phyloP scores from a whole-genome alignment of 2,888 invertebrate genomes.

The Thymelicus lineola region DNA sequence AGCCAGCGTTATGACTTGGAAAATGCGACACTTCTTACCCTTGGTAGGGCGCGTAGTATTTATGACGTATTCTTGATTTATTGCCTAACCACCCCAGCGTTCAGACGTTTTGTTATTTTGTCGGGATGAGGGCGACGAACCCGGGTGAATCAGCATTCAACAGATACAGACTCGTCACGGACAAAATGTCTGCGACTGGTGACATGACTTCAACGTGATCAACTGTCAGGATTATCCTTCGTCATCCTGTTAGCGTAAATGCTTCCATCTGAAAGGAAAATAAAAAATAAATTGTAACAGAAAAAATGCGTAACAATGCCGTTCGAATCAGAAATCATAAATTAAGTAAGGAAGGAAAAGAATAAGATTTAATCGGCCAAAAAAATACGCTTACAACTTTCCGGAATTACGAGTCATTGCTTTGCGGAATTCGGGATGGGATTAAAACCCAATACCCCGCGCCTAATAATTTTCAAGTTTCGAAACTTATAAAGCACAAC shows the following conservation, averaged over 20 bases:
- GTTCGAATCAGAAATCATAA: no score
- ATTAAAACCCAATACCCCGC: no score
- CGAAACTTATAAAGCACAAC: no score
- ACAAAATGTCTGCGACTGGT: constrained; percentile 14
- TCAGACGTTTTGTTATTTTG: constrained; percentile 64
- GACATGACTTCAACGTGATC: constrained; percentile 17
- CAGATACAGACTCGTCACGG: constrained; percentile 34
- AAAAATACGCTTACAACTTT: no score
- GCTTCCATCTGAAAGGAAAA: neutral
- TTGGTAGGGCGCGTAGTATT: constrained; percentile 60
- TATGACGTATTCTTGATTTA: constrained; percentile 70
- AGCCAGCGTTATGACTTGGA: constrained; percentile 66
- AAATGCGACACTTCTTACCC: constrained; percentile 71
- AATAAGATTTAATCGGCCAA: no score
- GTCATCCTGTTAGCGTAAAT: constrained; percentile 3
- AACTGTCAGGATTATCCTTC: constrained; percentile 29
- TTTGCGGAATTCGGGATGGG: no score
- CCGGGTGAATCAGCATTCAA: constrained; percentile 35
- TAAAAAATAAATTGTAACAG: neutral
- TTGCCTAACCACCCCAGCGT: constrained; percentile 59
- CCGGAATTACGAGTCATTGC: no score
- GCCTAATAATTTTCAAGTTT: no score
- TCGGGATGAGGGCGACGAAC: constrained; percentile 55
- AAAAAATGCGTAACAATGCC: no score
- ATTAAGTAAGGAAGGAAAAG: no score